Evolutionary conservation across 2,888 invertebrate species (phyloP).

Genomic region (Drosophila antonietae): DNA sequence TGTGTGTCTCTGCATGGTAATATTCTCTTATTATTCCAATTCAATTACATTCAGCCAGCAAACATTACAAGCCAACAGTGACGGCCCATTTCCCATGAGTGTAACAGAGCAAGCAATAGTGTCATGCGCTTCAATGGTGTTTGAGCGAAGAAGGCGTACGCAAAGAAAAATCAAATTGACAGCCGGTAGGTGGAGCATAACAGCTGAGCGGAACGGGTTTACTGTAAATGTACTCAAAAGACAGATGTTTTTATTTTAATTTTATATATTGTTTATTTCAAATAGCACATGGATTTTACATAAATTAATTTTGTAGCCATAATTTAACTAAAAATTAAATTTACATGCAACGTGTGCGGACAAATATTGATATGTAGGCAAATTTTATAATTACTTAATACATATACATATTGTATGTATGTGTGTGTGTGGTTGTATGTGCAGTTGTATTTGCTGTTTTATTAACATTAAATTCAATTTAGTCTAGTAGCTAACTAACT

Average conservation of each 20-base stretch:
- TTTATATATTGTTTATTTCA: slow-evolving; percentile 61
- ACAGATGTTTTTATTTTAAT: slow-evolving; percentile 22
- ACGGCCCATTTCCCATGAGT: slow-evolving; percentile 30
- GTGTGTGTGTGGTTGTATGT: slow-evolving; percentile 30
- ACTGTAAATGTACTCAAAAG: slow-evolving; percentile 7
- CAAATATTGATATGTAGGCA: slow-evolving; percentile 47
- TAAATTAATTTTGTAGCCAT: slow-evolving; percentile 67
- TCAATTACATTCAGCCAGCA: slow-evolving; percentile 16
- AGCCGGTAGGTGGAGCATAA: slow-evolving; percentile 53
- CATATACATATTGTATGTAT: slow-evolving; percentile 34
- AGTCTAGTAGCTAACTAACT: slow-evolving; percentile 54
- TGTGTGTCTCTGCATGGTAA: neutral
- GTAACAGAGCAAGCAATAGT: slow-evolving; percentile 63
- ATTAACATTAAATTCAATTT: slow-evolving; percentile 57
- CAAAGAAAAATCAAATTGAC: slow-evolving; percentile 50
- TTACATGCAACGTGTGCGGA: slow-evolving; percentile 38
- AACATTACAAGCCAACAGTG: slow-evolving; percentile 21
- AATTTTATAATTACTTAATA: slow-evolving; percentile 19
- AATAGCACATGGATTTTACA: slow-evolving; percentile 72
- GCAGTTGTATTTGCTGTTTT: slow-evolving; percentile 27
- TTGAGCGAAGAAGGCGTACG: slow-evolving; percentile 50
- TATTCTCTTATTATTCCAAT: slow-evolving; percentile 9
- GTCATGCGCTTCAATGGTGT: slow-evolving; percentile 49
- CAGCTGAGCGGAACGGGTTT: slow-evolving; percentile 19
- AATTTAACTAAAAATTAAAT: slow-evolving; percentile 68